Evolutionary conservation across 2,888 invertebrate genomes (phyloP), one percentile per base, ranked within the genome.

Genomic region (Strigamia maritima): DNA sequence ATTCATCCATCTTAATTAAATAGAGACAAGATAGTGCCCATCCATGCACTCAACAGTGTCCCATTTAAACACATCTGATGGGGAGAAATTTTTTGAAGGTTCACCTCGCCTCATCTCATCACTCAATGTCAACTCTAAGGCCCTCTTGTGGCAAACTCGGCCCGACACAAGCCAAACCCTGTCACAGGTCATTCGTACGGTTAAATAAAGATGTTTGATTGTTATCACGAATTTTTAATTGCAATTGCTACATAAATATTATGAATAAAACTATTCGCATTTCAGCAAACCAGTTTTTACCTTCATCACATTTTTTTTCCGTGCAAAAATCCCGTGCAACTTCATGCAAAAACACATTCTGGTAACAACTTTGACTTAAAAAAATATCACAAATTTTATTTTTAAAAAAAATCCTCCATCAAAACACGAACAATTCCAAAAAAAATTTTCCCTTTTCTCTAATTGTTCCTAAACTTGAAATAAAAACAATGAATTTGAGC

Each of bases 41-140:
- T 70, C 70, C 70, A 70, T 70, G 70, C 70, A 70, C 70, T 70
- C 70, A 70, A 70, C 70, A 70, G 70, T 70, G 70, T 70, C 70
- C 70, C 70, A 70, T 70, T 70, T 70, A 70, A 70, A 70, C 70
- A 70, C 70, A 70, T 70, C 70, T 70, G 70, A 70, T 70, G 70
- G 70, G 26, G 28, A n/a, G 19, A 49, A 70, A 70, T 26, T 70
- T 70, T 70, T 70, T 70, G 70, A 70, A 70, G 70, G 70, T 70
- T 26, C 70, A 70, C 70, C 28, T 28, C 70, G 26, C 70, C 70
- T 70, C 70, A 70, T 70, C 70, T 70, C 70, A 70, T 70, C 70
- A 70, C 70, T 70, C 70, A 70, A 70, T 70, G 70, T 70, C 70
- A 70, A 70, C 14, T 26, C 70, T 26, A 70, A 26, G 70, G 70